A percentile compares a stretch with the other conserved stretches of the same genome.
Evolutionary conservation across 2,797 vertebrate species (phyloP).

Genomic region (Phaenicophaeus curvirostris): DNA sequence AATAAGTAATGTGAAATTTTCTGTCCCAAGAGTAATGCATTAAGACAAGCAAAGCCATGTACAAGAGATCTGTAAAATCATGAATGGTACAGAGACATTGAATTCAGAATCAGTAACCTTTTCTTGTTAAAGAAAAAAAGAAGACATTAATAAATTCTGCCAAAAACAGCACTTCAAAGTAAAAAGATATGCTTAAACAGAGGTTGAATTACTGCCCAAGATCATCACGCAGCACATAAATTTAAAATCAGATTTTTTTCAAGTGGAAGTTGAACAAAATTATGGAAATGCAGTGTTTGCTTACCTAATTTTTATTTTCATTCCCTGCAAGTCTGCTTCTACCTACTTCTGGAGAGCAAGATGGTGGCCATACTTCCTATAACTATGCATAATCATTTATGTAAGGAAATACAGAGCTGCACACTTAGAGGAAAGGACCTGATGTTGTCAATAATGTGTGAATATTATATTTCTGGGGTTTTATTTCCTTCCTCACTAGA

Average conservation of each 20-base stretch:
- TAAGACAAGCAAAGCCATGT: background rate
- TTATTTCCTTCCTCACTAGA: background rate
- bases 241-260: background rate
- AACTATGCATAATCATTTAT: background rate
- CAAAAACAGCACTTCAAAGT: background rate
- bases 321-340: background rate
- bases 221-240: background rate
- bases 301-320: background rate
- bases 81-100: background rate
- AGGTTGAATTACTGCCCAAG: background rate
- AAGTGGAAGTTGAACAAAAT: background rate
- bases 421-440: background rate
- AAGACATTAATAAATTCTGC: background rate
- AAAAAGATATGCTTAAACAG: background rate
- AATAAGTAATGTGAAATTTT: background rate
- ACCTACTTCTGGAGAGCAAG: background rate
- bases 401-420: background rate
- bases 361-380: background rate
- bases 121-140: background rate
- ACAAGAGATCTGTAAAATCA: background rate
- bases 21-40: background rate
- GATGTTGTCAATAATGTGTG: background rate
- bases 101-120: background rate
- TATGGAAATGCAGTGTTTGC: background rate
- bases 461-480: background rate